A percentile compares a stretch with the other conserved stretches of the same genome.
These are phyloP conservation scores for Aplocera efformata DNA, from an alignment of 2,888 invertebrate species.

Conservation along the genomic window DNA sequence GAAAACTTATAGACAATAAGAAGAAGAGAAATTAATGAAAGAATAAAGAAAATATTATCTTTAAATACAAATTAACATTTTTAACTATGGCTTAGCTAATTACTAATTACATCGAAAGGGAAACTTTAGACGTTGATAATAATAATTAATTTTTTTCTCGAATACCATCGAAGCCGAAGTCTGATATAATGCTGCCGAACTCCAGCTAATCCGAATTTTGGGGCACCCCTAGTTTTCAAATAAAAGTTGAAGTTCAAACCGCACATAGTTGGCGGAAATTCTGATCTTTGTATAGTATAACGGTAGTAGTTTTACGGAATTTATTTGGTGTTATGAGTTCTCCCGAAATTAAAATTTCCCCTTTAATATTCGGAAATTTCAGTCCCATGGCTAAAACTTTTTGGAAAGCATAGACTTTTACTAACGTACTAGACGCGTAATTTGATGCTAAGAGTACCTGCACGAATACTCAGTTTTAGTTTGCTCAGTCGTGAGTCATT, in stretches of 20 bases:
- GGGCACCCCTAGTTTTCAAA: constrained; percentile 28
- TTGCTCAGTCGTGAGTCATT: too few species aligned
- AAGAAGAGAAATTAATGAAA: too few species aligned
- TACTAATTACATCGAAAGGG: too few species aligned
- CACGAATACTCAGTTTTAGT: too few species aligned
- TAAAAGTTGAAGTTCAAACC: constrained; percentile 39
- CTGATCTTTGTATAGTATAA: constrained; percentile 32
- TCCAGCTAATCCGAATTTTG: neutral
- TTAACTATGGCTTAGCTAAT: too few species aligned
- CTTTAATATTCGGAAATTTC: constrained; percentile 13
- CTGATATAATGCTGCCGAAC: neutral
- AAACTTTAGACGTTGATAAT: too few species aligned
- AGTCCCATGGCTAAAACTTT: too few species aligned
- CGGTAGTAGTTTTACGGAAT: constrained; percentile 15
- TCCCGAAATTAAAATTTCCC: constrained; percentile 10
- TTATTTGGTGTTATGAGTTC: constrained; percentile 15
- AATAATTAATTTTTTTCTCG: too few species aligned
- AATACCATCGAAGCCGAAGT: neutral
- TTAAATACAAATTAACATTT: neutral
- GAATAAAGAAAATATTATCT: neutral
- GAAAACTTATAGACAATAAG: too few species aligned
- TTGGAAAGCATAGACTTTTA: too few species aligned
- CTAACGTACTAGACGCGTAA: too few species aligned
- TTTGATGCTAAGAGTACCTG: too few species aligned
- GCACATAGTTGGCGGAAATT: constrained; percentile 38